Evolutionary conservation across 2,797 vertebrate species (phyloP), one percentile per base, ranked within the genome.

Genomic region (Aldrovandia affinis): DNA sequence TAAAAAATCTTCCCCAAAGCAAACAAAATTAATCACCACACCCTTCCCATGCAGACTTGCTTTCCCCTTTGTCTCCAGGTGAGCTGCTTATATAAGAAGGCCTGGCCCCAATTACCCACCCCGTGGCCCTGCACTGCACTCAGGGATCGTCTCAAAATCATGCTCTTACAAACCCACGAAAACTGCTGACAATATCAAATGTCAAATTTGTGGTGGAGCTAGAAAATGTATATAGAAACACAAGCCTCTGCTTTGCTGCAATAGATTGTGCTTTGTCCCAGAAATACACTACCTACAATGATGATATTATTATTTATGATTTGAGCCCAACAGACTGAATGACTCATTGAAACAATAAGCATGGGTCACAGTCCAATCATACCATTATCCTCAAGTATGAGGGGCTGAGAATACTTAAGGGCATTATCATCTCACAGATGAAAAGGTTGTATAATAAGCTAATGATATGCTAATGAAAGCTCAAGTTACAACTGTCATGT

Each of bases 381-480:
- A 2, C 9, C 63, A 65, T 65, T 65, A 65, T 18, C 15, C 63
- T 65, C n/a, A 30, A 33, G 63, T 65, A 65, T 12, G 1, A 63
- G 59, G 10, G 33, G 63, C 18, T 65, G 63, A 30, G n/a, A 65
- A 65, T 33, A 65, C n/a, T 28, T 65, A 3, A 30, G 63, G 28
- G n/a, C 28, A 65, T 65, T 65, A 33, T 33, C 14, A 12, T 18
- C 28, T 8, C n/a, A 33, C n/a, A 30, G 63, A 65, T 65, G 63
- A 65, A 65, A 65, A 65, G n/a, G 63, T 30, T 30, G n/a, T 57
- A 57, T 65, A n/a, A 65, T 65, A 65, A 30, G n/a, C n/a, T 65
- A 33, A 33, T 30, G 28, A 33, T 14, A 65, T 65, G 63, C 8
- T 30, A 65, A 65, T 65, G 63, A 30, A 65, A 9, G 28, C 57